Conservation (phyloP, 2,888 invertebrate species). For the Leptinotarsa haldemani region DNA sequence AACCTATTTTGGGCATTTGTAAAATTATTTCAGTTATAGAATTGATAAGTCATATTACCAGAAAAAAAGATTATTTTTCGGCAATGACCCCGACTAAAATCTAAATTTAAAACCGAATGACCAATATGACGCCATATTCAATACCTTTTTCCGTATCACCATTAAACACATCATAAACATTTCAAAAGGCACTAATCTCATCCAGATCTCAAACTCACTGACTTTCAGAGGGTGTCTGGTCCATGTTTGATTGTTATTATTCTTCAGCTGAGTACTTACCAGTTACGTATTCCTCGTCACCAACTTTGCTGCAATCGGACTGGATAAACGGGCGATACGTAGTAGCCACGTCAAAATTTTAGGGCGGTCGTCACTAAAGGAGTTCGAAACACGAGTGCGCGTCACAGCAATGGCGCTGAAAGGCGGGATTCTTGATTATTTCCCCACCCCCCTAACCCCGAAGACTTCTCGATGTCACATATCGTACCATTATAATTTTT, state of each 20-base stretch:
- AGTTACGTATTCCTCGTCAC: constrained; percentile 97
- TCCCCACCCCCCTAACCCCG: constrained; percentile 20
- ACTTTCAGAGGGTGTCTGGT: constrained; percentile 62
- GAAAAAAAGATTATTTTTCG: constrained; percentile 28
- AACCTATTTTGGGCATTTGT: constrained; percentile 5
- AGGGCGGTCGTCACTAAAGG: constrained; percentile 86
- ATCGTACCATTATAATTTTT: not conserved
- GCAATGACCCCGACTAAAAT: constrained; percentile 39
- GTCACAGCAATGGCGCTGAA: constrained; percentile 80
- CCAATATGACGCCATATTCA: constrained; percentile 68
- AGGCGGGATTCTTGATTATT: constrained; percentile 66
- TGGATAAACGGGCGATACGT: constrained; percentile 94
- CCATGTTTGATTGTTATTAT: constrained; percentile 71
- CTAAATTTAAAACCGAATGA: constrained; percentile 64
- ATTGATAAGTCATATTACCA: not conserved
- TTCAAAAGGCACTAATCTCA: constrained; percentile 66
- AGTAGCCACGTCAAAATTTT: constrained; percentile 92
- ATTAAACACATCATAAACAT: constrained; percentile 59
- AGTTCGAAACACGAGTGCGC: constrained; percentile 80
- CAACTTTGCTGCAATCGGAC: constrained; percentile 93
- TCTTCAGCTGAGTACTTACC: constrained; percentile 81
- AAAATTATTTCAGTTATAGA: too few species aligned
- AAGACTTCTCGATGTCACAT: not conserved
- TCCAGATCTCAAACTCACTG: constrained; percentile 49
- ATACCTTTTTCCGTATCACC: constrained; percentile 63